phyloP scores from a whole-genome alignment of 2,888 invertebrate genomes.

The Acrobasis consociella region DNA sequence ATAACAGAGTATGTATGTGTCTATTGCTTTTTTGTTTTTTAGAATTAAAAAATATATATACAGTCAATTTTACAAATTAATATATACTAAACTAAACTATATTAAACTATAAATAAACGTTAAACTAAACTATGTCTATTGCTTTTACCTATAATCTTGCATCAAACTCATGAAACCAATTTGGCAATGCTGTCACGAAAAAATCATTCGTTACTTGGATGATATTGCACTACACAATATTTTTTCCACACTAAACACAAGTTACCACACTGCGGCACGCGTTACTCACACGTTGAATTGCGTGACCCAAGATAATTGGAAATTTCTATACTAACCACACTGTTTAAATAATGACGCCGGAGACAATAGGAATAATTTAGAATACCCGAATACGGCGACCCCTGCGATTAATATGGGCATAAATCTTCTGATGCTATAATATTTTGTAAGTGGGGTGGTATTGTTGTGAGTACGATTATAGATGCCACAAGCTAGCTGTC shows the following conservation, averaged over 20 bases:
- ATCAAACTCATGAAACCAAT: too few relatives aligned
- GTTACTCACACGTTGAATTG: conserved; percentile 21
- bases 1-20: too few relatives aligned
- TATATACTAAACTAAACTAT: too few relatives aligned
- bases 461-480: conserved; percentile 26
- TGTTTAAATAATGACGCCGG: conserved; percentile 41
- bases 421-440: conserved; percentile 51
- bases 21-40: too few relatives aligned
- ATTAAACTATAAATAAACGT: too few relatives aligned
- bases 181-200: neutral
- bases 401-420: conserved; percentile 63
- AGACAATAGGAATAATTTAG: conserved; percentile 55
- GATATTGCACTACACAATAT: neutral
- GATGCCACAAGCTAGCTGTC: conserved; percentile 1
- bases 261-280: conserved; percentile 5
- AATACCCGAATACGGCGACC: conserved; percentile 47
- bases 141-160: neutral
- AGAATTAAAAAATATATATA: too few relatives aligned
- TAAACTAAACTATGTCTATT: too few relatives aligned
- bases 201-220: neutral
- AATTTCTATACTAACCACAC: conserved; percentile 38
- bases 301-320: conserved; percentile 33
- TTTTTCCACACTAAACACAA: conserved; percentile 2
- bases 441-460: conserved; percentile 35
- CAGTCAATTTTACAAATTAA: too few relatives aligned